Base-by-base conservation (phyloP, 2,113 vertebrate species). In the Gallinago paraguaiae region DNA sequence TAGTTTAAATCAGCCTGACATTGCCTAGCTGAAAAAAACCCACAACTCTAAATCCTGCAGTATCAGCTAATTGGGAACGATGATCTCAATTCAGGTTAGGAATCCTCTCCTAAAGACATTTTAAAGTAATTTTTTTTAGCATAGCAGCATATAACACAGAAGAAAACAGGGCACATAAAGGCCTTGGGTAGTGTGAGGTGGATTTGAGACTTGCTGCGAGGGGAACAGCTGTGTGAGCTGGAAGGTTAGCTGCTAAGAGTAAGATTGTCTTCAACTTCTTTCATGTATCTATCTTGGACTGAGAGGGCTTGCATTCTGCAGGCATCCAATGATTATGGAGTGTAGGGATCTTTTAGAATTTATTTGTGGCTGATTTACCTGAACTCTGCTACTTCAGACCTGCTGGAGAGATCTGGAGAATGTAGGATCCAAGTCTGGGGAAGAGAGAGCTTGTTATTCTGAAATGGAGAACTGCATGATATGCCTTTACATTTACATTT, bases 71-170 rank as follows among this genome's bases (percentile, higher is more conserved):
- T 68, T 84, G 71, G 59, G 43, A 75, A 88, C 69, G n/a, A 65
- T 75, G 2, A 28, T 93, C 74, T 88, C 90, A 90, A 85, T 82
- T 95, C 72, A 63, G 39, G 30, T 75, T 79, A 71, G 46, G 30
- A 90, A 76, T 82, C 17, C 28, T 86, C 56, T 94, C 70, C 92
- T 92, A 43, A 30, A 92, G 82, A 82, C 35, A 60, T 94, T 93
- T 95, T 13, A 51, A 59, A 86, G 57, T 37, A 37, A 15, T 72
- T 80, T 74, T 45, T 45, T 67, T 33, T 30, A 10, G 31, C 54
- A 46, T 33, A 82, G 54, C 63, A 71, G 54, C 88, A 54, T 37
- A 16, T 75, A 86, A 63, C 35, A 33, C 25, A 71, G 76, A 85
- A 78, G 90, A 65, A 57, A 51, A 28, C 59, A 31, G 68, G 74